These are phyloP conservation scores for Ceyx margarethae DNA, from an alignment of 2,113 vertebrate genomes.

Conservation along the genomic window DNA sequence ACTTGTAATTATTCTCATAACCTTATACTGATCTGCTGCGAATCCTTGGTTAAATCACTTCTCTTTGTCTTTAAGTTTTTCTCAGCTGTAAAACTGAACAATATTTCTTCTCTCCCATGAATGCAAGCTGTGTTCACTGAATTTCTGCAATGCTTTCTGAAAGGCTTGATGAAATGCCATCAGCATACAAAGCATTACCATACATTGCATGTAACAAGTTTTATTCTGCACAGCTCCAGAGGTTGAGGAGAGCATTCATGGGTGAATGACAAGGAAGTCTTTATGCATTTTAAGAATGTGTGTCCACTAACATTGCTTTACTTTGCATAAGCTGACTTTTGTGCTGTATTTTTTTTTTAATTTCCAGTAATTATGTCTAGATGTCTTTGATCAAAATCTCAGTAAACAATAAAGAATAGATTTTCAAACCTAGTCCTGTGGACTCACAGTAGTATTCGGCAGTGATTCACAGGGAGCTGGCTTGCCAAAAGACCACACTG, in stretches of 20 bases:
- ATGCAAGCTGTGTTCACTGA: neutral
- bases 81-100: neutral
- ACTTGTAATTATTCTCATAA: neutral
- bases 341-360: neutral
- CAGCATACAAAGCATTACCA: neutral
- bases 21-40: neutral
- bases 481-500: neutral
- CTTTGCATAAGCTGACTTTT: neutral
- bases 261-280: neutral
- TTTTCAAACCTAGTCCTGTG: neutral
- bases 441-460: neutral
- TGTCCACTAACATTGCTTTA: neutral
- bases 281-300: neutral
- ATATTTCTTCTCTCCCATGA: neutral
- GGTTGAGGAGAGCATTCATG: neutral
- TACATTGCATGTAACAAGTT: neutral
- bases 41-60: neutral
- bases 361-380: neutral
- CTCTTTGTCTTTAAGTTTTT: slow-evolving; percentile 3
- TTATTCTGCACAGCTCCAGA: neutral
- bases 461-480: neutral
- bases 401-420: neutral
- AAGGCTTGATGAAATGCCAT: slow-evolving; percentile 42
- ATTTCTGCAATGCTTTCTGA: slow-evolving; percentile 40
- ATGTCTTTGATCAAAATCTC: neutral